Base-by-base conservation (phyloP, 2,888 invertebrate species). In the Cabera pusaria region DNA sequence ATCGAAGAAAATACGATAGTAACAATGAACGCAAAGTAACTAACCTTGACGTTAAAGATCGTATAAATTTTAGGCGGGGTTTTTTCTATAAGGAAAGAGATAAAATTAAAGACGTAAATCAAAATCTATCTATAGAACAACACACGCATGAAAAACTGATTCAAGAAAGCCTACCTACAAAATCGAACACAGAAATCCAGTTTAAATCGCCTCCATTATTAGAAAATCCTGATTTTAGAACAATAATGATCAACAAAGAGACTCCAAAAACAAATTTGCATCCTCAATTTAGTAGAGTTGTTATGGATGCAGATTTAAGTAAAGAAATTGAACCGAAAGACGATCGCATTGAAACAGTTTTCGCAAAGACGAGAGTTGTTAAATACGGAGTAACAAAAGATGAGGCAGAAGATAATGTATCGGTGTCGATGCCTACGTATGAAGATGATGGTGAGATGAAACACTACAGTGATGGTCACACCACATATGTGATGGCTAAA, bases 321-420 rank as follows among this genome's bases (percentile, higher is more conserved):
- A 47, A 44, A 25, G 32, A 36, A 25, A 43, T 33, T n/a, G n/a
- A n/a, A n/a, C 31, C 36, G 5, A 36, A 21, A 5, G 14, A 31
- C 9, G 55, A 52, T 1, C 19, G 11, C 2, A 49, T 81, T 9
- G 84, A 86, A 64, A 87, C 85, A 1, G 63, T 78, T 0, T 78
- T 49, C 35, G 83, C 77, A 0, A 68, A 59, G 23, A 82, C 86
- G 0, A 87, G 75, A 62, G 83, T 87, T 2, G 69, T 56, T 0
- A 82, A 68, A 36, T 86, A 84, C 44, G 61, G 58, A n/a, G 39
- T 49, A 2, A 19, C 20, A 1, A 10, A 27, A 6, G 38, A 45
- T 4, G 48, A 49, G 24, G 7, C 20, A 0, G 16, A 35, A 2
- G 41, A 27, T 1, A 38, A 46, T 18, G 3, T 8, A 12, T 25